A percentile compares a stretch with the other conserved stretches of the same genome.
phyloP scores from a whole-genome alignment of 2,888 invertebrate genomes.

The Cephonodes hylas region DNA sequence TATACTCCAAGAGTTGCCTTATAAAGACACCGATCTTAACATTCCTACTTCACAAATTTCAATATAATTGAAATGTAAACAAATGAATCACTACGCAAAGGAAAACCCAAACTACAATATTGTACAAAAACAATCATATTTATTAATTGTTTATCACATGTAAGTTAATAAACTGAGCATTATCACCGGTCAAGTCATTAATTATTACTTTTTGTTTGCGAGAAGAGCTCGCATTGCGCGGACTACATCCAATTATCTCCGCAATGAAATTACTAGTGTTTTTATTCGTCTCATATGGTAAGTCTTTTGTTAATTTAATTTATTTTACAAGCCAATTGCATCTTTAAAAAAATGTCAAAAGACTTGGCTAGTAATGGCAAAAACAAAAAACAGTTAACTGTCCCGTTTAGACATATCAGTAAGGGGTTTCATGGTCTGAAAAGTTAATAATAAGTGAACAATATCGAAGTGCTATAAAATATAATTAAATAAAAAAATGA shows the following conservation, averaged over 20 bases:
- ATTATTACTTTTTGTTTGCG: slow-evolving; percentile 3
- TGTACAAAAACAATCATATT: background rate
- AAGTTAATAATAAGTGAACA: no score
- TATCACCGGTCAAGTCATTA: slow-evolving; percentile 20
- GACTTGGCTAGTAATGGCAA: no score
- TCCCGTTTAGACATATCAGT: no score
- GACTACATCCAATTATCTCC: background rate
- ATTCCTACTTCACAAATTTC: background rate
- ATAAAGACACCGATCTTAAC: no score
- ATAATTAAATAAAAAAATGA: no score
- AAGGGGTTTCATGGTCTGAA: no score
- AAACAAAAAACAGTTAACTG: no score
- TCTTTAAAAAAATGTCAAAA: no score
- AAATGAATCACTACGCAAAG: background rate
- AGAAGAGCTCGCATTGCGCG: background rate
- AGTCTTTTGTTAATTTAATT: no score
- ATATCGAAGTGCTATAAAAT: no score
- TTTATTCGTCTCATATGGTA: background rate
- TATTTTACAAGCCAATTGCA: no score
- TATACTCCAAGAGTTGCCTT: no score
- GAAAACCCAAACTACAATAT: background rate
- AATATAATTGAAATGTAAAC: background rate
- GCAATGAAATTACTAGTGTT: background rate
- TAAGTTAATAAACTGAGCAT: slow-evolving; percentile 13
- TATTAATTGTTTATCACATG: background rate